Evolutionary conservation across 2,113 vertebrate species (phyloP).

Genomic region (Aegotheles bennettii): DNA sequence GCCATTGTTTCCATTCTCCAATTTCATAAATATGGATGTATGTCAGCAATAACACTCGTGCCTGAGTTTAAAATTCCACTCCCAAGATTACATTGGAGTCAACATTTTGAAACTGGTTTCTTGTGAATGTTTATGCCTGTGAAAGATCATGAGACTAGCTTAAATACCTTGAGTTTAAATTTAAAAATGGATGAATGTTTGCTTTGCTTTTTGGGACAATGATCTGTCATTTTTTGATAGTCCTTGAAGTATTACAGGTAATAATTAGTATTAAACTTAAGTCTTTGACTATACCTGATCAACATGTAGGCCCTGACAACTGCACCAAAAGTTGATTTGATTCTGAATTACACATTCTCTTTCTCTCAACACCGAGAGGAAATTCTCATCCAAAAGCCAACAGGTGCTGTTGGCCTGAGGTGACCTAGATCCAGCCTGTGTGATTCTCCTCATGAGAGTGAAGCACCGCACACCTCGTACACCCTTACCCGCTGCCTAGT

Average conservation of each 20-base stretch:
- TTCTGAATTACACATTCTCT: accelerated
- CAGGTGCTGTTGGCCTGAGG: neutral
- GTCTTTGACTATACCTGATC: neutral
- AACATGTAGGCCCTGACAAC: neutral
- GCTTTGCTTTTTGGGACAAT: neutral
- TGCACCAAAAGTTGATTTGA: neutral
- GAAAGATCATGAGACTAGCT: neutral
- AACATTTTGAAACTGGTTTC: neutral
- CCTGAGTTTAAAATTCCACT: neutral
- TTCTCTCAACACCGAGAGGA: neutral
- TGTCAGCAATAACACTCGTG: neutral
- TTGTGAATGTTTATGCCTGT: neutral
- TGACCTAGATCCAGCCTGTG: neutral
- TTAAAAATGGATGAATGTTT: neutral
- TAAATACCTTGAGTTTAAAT: neutral
- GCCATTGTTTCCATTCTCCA: neutral
- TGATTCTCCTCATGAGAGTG: neutral
- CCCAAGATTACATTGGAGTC: neutral
- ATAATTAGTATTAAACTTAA: neutral
- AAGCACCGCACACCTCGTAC: neutral
- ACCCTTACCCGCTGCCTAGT: neutral
- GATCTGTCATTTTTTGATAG: neutral
- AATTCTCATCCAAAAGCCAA: neutral
- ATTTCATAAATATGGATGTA: neutral
- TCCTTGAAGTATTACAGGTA: neutral